Evolutionary conservation across 2,888 invertebrate genomes (phyloP).

Genomic region (Nesidiocoris tenuis): DNA sequence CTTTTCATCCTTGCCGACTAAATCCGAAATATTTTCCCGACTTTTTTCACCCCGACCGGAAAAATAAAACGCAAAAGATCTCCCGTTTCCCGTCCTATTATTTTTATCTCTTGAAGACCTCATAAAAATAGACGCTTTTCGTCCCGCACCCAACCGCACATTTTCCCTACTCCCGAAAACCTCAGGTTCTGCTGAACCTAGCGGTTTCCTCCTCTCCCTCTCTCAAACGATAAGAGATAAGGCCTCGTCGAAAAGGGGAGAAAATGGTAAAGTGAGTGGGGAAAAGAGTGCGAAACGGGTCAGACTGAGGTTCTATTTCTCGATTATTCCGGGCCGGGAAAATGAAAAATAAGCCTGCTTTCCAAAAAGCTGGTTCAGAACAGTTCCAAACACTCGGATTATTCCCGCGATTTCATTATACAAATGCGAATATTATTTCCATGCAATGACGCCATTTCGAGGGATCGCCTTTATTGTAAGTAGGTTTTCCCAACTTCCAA

Average conservation of each 20-base stretch:
- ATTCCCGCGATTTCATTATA: constrained; percentile 27
- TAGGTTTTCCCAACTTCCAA: too few relatives aligned
- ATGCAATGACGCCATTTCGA: neutral
- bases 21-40: neutral
- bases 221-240: neutral
- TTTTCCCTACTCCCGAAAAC: neutral
- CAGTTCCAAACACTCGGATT: neutral
- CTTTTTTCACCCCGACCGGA: neutral
- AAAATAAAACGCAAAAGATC: neutral
- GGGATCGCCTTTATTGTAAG: neutral
- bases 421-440: constrained; percentile 38
- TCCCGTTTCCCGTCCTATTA: neutral
- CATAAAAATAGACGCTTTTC: constrained; percentile 22
- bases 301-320: neutral
- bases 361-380: neutral
- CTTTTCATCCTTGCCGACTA: too few relatives aligned
- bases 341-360: neutral
- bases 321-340: neutral
- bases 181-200: neutral
- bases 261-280: neutral
- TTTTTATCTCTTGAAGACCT: constrained; percentile 18
- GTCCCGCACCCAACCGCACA: neutral
- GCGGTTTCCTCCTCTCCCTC: neutral
- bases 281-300: neutral
- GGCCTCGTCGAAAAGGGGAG: neutral